Evolutionary conservation across 1,140 invertebrate genomes (phyloP), one percentile per base, ranked within the genome.

Genomic region (Nasonia longicornis): DNA sequence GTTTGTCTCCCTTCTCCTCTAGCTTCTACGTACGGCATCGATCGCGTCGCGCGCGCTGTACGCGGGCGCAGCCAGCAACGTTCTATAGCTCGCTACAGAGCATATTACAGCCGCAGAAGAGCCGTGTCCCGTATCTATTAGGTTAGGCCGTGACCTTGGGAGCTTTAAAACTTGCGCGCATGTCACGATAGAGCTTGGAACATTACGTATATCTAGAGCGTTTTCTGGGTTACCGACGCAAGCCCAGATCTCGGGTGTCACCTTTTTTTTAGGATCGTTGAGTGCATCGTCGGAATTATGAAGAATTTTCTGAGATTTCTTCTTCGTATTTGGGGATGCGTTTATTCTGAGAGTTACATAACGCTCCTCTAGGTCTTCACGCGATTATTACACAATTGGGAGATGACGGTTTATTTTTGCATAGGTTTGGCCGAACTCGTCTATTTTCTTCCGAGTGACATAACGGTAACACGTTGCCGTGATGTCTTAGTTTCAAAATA

Each of bases 141-240:
- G 81, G 77, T 82, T 79, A 79, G 67, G 58, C 73, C 77, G 48
- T 77, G 81, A 82, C 81, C 81, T 82, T 82, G 77, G 71, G 10
- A n/a, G 35, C 38, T 63, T 77, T 72, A 3, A 66, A 82, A 74
- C 26, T 69, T 38, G 29, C 70, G 75, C 71, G 76, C 80, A 29
- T 58, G 66, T 63, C 31, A 63, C 29, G 31, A 69, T 26, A 26
- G 70, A 71, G 12, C 58, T 81, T 81, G 74, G 72, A 81, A 26
- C 35, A 31, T 42, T 64, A 31, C 31, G 31, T 31, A 38, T 38
- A 48, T 77, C 80, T 74, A 81, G 48, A 77, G 16, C 10, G 26
- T 64, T 81, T 81, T 81, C 72, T 81, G 74, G 80, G 74, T 81
- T 81, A 71, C 66, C 11, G 20, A 22, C 72, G 26, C 12, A 38